A percentile compares a stretch with the other conserved stretches of the same genome.
phyloP scores from a whole-genome alignment of 2,113 vertebrate genomes.

The Daphoenositta chrysoptera region DNA sequence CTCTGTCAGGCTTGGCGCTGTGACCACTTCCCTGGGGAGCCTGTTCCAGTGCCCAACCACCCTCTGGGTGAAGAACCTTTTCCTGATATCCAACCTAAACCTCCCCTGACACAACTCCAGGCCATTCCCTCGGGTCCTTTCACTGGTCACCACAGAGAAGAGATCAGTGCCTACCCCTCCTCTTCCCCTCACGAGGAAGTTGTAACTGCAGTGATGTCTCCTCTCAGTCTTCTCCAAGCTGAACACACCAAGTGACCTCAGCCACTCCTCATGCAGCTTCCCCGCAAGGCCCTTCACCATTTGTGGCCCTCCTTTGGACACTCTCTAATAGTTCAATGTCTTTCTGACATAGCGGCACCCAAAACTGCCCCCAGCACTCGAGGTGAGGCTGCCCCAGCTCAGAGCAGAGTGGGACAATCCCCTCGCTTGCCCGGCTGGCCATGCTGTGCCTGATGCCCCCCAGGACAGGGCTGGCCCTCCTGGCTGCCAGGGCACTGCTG shows the following conservation, averaged over 20 bases:
- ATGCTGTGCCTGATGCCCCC: not conserved
- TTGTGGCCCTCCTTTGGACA: not conserved
- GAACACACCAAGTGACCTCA: not conserved
- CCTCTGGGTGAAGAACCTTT: not conserved
- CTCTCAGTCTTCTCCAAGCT: not conserved
- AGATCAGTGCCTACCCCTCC: not conserved
- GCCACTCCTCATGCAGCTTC: not conserved
- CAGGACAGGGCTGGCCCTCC: fast-evolving
- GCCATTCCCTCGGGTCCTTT: not conserved
- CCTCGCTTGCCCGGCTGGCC: fast-evolving
- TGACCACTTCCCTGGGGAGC: not conserved
- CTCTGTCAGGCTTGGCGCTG: not conserved
- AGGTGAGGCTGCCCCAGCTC: fast-evolving
- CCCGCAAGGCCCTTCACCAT: not conserved
- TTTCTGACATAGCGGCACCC: not conserved
- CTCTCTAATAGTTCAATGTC: not conserved
- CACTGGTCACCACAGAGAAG: not conserved
- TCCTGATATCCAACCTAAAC: not conserved
- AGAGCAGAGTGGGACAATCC: not conserved
- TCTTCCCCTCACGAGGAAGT: not conserved
- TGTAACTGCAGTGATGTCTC: not conserved
- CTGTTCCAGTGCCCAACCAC: not conserved
- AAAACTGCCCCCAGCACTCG: fast-evolving
- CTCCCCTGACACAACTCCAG: not conserved
- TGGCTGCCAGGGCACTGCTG: not conserved